Conservation (phyloP, 2,888 invertebrate species). For the Stenchaetothrips biformis region DNA sequence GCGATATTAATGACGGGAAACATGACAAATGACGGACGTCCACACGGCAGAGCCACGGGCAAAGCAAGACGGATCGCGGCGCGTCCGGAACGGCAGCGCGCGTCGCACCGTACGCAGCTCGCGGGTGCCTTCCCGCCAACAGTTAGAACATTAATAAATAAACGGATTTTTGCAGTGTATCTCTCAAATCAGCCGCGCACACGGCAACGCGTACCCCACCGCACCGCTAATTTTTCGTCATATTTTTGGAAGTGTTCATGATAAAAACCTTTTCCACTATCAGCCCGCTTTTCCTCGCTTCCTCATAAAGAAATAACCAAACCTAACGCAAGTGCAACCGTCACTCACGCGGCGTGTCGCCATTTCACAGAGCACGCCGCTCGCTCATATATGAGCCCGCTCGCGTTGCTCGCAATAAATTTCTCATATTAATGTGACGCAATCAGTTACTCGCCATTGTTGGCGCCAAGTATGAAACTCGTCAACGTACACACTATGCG, state of each 20-base stretch:
- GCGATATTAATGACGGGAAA: slow-evolving; percentile 17
- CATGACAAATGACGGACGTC: slow-evolving; percentile 23
- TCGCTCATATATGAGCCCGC: neutral
- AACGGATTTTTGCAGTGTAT: no score
- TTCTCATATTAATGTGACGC: slow-evolving; percentile 22
- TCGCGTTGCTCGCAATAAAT: neutral
- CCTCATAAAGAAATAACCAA: no score
- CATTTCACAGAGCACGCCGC: neutral
- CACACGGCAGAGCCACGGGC: slow-evolving; percentile 11
- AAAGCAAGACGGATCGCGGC: slow-evolving; percentile 20
- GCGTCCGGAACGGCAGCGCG: neutral
- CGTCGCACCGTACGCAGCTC: neutral
- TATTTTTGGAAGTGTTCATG: no score
- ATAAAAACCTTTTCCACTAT: no score
- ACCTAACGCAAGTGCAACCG: neutral
- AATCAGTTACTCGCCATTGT: slow-evolving; percentile 23
- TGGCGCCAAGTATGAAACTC: slow-evolving; percentile 24
- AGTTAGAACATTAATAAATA: no score
- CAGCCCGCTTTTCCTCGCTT: no score
- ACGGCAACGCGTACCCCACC: no score
- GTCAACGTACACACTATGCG: neutral
- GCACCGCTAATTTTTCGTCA: no score
- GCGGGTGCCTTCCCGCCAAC: neutral
- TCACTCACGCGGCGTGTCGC: neutral
- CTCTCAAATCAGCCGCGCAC: no score